Conservation (phyloP, 2,797 vertebrate species). For the Pogoniulus pusillus region DNA sequence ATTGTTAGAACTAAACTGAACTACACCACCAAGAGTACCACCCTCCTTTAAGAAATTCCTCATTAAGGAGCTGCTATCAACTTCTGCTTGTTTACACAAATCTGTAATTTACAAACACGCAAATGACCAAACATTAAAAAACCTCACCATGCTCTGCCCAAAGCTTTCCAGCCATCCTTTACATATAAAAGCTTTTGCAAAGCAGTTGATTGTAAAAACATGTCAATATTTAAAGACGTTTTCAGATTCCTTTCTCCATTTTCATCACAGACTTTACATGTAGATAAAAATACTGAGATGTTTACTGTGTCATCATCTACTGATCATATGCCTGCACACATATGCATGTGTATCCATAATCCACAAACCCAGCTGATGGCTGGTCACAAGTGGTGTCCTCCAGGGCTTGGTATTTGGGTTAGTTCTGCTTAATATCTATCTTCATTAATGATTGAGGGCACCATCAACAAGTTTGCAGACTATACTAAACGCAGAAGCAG, state of each 20-base stretch:
- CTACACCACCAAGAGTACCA: accelerated
- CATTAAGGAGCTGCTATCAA: not conserved
- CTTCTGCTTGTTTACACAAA: not conserved
- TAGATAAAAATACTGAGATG: not conserved
- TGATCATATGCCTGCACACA: not conserved
- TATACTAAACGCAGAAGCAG: too few relatives aligned
- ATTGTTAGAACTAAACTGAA: not conserved
- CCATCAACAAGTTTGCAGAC: too few relatives aligned
- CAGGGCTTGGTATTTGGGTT: too few relatives aligned
- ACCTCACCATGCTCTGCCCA: not conserved
- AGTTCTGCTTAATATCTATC: too few relatives aligned
- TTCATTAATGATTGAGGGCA: too few relatives aligned
- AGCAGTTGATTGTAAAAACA: not conserved
- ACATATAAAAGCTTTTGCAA: not conserved
- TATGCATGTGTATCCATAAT: not conserved
- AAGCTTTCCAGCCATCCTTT: not conserved
- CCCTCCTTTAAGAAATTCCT: not conserved
- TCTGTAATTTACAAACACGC: not conserved
- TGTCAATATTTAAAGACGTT: not conserved
- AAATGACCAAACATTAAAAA: not conserved
- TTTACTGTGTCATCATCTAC: not conserved
- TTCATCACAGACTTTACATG: not conserved
- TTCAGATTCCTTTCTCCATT: not conserved
- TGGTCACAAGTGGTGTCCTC: too few relatives aligned
- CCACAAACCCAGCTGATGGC: too few relatives aligned